A percentile compares a stretch with the other conserved stretches of the same genome.
These are phyloP conservation scores for Tipula lateralis DNA, from an alignment of 2,888 invertebrate genomes.

Conservation along the genomic window DNA sequence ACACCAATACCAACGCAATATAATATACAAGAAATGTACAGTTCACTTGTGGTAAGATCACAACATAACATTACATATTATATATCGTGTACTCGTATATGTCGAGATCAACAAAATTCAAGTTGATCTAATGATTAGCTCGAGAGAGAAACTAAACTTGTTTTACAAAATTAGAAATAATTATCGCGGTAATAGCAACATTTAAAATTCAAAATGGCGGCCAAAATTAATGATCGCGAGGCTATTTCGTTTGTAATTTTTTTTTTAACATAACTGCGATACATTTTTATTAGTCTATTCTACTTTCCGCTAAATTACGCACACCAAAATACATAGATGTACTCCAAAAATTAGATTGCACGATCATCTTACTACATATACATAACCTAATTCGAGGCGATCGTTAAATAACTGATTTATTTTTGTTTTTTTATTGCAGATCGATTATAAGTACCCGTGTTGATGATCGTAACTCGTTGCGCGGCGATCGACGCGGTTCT, in stretches of 20 bases:
- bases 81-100: background rate
- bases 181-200: background rate
- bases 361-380: too few relatives aligned
- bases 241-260: background rate
- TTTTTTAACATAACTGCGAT: background rate
- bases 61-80: background rate
- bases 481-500: conserved; percentile 40
- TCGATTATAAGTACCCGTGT: conserved; percentile 46
- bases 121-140: background rate
- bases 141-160: background rate
- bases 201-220: background rate
- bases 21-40: background rate
- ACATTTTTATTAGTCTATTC: background rate
- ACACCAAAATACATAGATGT: too few relatives aligned
- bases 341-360: background rate
- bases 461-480: conserved; percentile 43
- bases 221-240: background rate
- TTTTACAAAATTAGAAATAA: conserved; percentile 24
- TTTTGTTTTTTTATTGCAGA: conserved; percentile 37
- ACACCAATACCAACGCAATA: background rate
- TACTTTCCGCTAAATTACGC: background rate
- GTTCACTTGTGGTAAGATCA: background rate
- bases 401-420: background rate
- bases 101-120: background rate
- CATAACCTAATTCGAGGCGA: background rate